Percentiles rank a stretch among this genome's conserved stretches.
These are phyloP conservation scores for Furcifer pardalis DNA, from an alignment of 2,797 vertebrate genomes.

Conservation along the genomic window DNA sequence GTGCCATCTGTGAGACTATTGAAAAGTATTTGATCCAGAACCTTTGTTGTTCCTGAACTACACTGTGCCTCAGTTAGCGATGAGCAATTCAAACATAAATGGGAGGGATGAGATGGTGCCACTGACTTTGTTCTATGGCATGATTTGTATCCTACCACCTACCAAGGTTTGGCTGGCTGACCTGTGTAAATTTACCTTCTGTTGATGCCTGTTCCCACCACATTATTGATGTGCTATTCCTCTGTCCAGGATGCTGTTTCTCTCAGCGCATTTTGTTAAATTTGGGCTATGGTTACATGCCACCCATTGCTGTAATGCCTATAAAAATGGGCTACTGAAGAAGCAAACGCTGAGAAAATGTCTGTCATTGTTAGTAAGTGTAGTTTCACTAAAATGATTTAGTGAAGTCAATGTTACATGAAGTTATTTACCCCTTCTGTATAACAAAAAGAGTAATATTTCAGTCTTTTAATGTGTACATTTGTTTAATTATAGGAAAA, in stretches of 20 bases:
- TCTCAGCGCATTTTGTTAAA: slow-evolving; percentile 58
- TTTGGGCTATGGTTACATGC: slow-evolving; percentile 67
- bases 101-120: slow-evolving; percentile 60
- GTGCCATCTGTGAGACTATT: slow-evolving; percentile 78
- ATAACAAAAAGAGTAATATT: slow-evolving; percentile 24
- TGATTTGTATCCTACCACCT: slow-evolving; percentile 66
- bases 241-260: slow-evolving; percentile 70
- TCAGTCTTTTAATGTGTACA: background rate
- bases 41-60: slow-evolving; percentile 71
- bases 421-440: slow-evolving; percentile 7
- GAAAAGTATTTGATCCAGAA: slow-evolving; percentile 66
- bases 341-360: slow-evolving; percentile 30
- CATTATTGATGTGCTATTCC: slow-evolving; percentile 84
- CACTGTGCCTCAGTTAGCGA: slow-evolving; percentile 80
- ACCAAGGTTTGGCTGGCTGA: slow-evolving; percentile 73
- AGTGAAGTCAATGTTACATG: slow-evolving; percentile 16
- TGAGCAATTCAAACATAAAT: slow-evolving; percentile 65
- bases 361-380: slow-evolving; percentile 39
- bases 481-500: slow-evolving; percentile 24
- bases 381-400: slow-evolving; percentile 17
- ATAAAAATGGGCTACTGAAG: slow-evolving; percentile 54
- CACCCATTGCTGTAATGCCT: slow-evolving; percentile 68
- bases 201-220: slow-evolving; percentile 84
- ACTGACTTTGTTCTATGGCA: slow-evolving; percentile 62
- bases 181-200: slow-evolving; percentile 84